Percentiles rank a stretch among this genome's conserved stretches.
Evolutionary conservation across 2,113 vertebrate species (phyloP).

Genomic region (Callipepla squamata): DNA sequence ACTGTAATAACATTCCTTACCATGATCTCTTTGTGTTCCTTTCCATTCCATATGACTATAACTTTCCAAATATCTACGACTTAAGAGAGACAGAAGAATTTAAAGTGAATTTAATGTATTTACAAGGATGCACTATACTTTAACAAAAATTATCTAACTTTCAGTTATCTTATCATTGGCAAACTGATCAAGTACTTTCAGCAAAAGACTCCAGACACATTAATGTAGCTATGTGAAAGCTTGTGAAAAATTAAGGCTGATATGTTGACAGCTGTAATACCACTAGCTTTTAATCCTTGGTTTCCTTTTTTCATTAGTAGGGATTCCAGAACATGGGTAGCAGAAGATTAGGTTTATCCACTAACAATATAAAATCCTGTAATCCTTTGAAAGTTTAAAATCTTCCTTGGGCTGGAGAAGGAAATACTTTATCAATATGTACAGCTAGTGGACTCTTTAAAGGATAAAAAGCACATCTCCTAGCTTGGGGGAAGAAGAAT

Average conservation of each 20-base stretch:
- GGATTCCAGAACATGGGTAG: conserved; percentile 57
- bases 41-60: not conserved
- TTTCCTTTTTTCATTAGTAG: conserved; percentile 67
- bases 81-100: not conserved
- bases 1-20: not conserved
- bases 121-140: not conserved
- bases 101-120: not conserved
- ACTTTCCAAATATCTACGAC: not conserved
- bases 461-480: conserved; percentile 42
- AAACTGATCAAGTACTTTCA: conserved; percentile 48
- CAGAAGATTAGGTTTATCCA: conserved; percentile 70
- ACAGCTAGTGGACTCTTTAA: conserved; percentile 53
- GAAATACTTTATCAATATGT: conserved; percentile 63
- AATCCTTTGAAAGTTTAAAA: conserved; percentile 72
- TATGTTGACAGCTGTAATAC: conserved; percentile 65
- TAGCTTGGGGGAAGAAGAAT: not conserved
- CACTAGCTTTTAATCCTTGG: conserved; percentile 64
- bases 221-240: conserved; percentile 45
- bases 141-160: conserved; percentile 27
- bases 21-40: not conserved
- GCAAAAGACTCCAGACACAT: conserved; percentile 14
- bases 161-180: conserved; percentile 38
- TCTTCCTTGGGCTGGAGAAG: conserved; percentile 57
- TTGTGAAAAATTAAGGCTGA: conserved; percentile 67
- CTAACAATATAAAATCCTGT: conserved; percentile 72